Evolutionary conservation across 2,113 vertebrate genomes (phyloP), one percentile per base, ranked within the genome.

Genomic region (western clawed frog (Xenopus tropicalis)): DNA sequence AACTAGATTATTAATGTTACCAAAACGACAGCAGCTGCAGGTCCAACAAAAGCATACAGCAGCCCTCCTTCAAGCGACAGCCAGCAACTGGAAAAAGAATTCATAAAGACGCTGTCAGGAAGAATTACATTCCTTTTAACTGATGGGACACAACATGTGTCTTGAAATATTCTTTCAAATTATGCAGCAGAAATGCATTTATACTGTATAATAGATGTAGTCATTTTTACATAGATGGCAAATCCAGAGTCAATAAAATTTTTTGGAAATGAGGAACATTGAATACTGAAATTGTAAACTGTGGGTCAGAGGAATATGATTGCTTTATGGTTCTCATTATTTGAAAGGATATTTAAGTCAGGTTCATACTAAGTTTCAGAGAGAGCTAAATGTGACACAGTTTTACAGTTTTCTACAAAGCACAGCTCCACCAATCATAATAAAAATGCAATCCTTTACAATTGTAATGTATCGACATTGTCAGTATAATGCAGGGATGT

Each of bases 11-110:
- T 51, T 57, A 78, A 70, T 81, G 91, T 86, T 94, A 99, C 97
- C 94, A 98, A 87, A 84, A 99, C 97, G 85, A 99, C 97, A 79
- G 96, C 97, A 29, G 97, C 97, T 74, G 97, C 97, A 77, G 97
- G 97, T 89, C 97, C 97, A 72, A 98, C 97, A 71, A 99, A 99
- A 77, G 97, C 97, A 59, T 98, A 99, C 63, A 98, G 93, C 1
- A 99, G 93, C 42, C 97, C 97, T 76, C 97, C 97, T 92, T 98
- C 97, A 66, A 99, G 93, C 88, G 97, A 99, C 24, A 99, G 89
- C 97, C 97, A 99, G 87, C 97, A 98, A 83, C 97, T 98, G 88
- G 74, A 91, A 88, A 83, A 72, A 83, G 87, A 69, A 85, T 51
- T n/a, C 52, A 29, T 14, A 75, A 42, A 61, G 44, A 43, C 14